phyloP scores from a whole-genome alignment of 2,797 vertebrate genomes.

The Petrocephalus schoutedeni region DNA sequence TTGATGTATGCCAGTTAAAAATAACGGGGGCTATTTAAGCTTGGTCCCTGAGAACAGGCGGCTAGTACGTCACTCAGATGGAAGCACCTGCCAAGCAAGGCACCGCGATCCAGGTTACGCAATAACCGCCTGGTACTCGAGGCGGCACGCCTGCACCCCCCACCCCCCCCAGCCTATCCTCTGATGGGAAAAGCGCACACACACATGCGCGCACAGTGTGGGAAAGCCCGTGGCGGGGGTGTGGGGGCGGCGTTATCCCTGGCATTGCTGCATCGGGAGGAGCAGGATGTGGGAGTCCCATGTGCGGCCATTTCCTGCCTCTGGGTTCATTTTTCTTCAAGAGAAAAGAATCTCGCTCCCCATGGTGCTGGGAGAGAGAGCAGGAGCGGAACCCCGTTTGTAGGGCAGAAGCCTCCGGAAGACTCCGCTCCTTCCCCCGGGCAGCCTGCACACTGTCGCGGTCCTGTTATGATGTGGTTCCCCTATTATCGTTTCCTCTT shows the following conservation, averaged over 20 bases:
- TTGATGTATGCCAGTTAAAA: neutral
- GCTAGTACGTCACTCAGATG: neutral
- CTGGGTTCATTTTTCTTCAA: neutral
- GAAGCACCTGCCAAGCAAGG: neutral
- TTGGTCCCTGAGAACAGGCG: neutral
- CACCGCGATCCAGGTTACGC: neutral
- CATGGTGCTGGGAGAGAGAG: neutral
- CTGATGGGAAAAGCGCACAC: neutral
- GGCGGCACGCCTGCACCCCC: neutral
- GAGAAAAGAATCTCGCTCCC: neutral
- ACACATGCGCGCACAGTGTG: neutral
- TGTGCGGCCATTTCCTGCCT: constrained; percentile 16
- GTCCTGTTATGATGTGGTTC: neutral
- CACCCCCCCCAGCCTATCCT: neutral
- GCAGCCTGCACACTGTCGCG: neutral
- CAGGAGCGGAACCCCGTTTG: neutral
- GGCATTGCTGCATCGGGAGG: neutral
- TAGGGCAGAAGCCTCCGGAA: neutral
- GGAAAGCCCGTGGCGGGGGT: neutral
- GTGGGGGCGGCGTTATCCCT: neutral
- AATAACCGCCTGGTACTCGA: neutral
- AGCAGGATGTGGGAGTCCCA: neutral
- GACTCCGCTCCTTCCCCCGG: neutral
- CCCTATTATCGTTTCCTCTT: too few species aligned
- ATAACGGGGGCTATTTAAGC: neutral